phyloP scores from a whole-genome alignment of 2,888 invertebrate species.

The Clunio marinus region DNA sequence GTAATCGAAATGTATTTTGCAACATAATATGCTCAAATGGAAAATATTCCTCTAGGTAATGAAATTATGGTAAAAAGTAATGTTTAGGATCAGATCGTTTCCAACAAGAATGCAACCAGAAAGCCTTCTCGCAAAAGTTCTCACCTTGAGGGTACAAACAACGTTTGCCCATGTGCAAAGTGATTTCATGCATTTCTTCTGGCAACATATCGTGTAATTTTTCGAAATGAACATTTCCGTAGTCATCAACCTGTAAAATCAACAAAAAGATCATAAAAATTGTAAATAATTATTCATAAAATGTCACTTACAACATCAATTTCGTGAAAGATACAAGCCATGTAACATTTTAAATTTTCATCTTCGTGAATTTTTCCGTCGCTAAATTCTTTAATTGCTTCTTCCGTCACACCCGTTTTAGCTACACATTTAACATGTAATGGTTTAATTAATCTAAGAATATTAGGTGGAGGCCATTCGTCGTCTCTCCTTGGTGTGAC shows the following conservation, averaged over 20 bases:
- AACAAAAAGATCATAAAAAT: not conserved
- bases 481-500: constrained; percentile 46
- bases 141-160: constrained; percentile 49
- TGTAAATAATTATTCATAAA: not conserved
- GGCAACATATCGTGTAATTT: constrained; percentile 46
- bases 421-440: constrained; percentile 44
- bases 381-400: constrained; percentile 45
- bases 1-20: too few relatives aligned
- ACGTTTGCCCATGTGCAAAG: constrained; percentile 46
- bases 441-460: constrained; percentile 42
- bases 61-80: constrained; percentile 5
- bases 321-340: constrained; percentile 46
- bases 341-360: constrained; percentile 46
- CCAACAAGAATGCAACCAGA: constrained; percentile 50
- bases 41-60: too few relatives aligned
- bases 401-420: constrained; percentile 44
- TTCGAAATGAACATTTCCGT: constrained; percentile 50
- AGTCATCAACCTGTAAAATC: constrained; percentile 44
- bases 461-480: constrained; percentile 44
- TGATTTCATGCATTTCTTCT: constrained; percentile 45
- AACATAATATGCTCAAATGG: too few relatives aligned
- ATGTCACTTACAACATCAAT: constrained; percentile 41
- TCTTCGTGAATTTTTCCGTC: constrained; percentile 46
- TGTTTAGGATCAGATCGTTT: constrained; percentile 45
- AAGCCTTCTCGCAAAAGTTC: constrained; percentile 48